These are phyloP conservation scores for Emydura subglobosa DNA, from an alignment of 2,113 vertebrate species.

Conservation along the genomic window DNA sequence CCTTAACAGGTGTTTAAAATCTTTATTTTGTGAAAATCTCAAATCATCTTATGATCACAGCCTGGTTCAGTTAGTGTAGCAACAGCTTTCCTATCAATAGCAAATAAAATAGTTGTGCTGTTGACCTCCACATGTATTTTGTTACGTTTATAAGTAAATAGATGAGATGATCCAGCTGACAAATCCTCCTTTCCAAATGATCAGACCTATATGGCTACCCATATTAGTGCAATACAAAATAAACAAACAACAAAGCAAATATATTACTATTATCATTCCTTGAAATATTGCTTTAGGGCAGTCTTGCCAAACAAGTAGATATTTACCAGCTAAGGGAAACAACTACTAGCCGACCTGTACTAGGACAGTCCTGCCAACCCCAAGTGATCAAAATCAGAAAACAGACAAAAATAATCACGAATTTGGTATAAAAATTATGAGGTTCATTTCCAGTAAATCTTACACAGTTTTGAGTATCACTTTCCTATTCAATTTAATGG, in stretches of 20 bases:
- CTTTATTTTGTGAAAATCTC: neutral
- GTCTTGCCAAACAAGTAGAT: neutral
- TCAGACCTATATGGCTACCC: conserved; percentile 63
- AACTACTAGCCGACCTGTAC: neutral
- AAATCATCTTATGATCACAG: neutral
- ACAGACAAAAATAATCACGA: neutral
- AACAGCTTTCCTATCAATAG: neutral
- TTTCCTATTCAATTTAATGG: neutral
- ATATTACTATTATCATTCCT: conserved; percentile 19
- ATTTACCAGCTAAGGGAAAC: neutral
- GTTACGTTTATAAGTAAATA: conserved; percentile 68
- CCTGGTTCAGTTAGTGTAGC: neutral
- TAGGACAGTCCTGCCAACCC: neutral
- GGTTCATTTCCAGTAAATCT: neutral
- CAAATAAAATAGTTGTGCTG: conserved; percentile 34
- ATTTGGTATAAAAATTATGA: neutral
- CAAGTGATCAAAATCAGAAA: neutral
- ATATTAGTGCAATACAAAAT: conserved; percentile 52
- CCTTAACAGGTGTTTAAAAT: neutral
- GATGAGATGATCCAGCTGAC: conserved; percentile 67
- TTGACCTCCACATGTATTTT: conserved; percentile 68
- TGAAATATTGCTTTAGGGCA: conserved; percentile 42
- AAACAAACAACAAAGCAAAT: conserved; percentile 51
- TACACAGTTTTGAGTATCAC: neutral
- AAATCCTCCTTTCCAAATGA: conserved; percentile 73